These are phyloP conservation scores for Pyrgilauda ruficollis DNA, from an alignment of 2,113 vertebrate species.

Conservation along the genomic window DNA sequence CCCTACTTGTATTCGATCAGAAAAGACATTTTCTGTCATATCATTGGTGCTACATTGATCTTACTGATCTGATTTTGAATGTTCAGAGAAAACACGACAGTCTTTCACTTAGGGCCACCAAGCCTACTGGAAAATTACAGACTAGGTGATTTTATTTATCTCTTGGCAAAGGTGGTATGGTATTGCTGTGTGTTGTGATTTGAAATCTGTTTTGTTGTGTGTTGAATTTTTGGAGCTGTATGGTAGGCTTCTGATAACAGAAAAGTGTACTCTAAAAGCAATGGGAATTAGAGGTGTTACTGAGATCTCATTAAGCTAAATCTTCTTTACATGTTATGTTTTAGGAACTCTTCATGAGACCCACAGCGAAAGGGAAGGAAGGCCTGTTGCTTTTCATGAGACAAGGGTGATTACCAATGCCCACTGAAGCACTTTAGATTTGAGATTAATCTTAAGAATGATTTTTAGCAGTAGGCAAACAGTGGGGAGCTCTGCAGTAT, in stretches of 20 bases:
- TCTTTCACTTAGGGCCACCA: neutral
- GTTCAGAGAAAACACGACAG: neutral
- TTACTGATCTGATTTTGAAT: neutral
- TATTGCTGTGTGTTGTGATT: neutral
- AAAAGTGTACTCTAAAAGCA: neutral
- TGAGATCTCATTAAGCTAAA: neutral
- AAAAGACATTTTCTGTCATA: neutral
- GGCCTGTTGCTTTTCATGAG: conserved; percentile 31
- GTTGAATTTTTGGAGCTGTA: neutral
- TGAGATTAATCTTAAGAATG: neutral
- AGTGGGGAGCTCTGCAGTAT: neutral
- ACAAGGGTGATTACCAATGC: neutral
- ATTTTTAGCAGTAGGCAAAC: neutral
- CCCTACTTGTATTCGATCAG: neutral
- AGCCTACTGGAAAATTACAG: neutral
- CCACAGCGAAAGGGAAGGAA: neutral
- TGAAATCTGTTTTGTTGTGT: neutral
- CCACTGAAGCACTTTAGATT: neutral
- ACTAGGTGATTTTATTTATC: neutral
- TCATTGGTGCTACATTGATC: neutral
- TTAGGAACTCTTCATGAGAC: neutral
- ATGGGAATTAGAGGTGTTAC: neutral
- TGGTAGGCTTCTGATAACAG: neutral
- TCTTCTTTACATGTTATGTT: neutral
- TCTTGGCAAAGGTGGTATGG: neutral